Conservation (phyloP, 1,140 invertebrate genomes). For the Zophobas atratus region DNA sequence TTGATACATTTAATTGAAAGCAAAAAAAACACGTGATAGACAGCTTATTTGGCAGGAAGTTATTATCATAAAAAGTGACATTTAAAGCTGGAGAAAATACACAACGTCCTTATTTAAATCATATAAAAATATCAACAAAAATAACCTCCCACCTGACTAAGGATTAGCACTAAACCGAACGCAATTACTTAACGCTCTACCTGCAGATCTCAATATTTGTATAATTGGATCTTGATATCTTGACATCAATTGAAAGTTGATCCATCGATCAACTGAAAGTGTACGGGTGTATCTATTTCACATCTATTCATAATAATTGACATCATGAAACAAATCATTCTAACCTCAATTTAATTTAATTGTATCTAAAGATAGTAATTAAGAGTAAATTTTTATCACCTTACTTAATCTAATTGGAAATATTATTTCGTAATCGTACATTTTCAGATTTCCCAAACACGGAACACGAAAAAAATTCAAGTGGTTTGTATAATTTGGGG, state of each 20-base stretch:
- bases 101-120: too few relatives aligned
- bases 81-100: too few relatives aligned
- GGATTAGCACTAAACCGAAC: background rate
- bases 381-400: constrained; percentile 27
- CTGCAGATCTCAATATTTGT: constrained; percentile 27
- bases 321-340: constrained; percentile 30
- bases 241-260: constrained; percentile 26
- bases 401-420: constrained; percentile 22
- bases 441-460: constrained; percentile 32
- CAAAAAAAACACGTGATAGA: too few relatives aligned
- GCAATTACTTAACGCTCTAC: constrained; percentile 8
- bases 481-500: background rate
- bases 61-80: too few relatives aligned
- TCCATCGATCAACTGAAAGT: constrained; percentile 42
- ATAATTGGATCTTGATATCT: constrained; percentile 34
- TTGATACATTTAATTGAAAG: too few relatives aligned
- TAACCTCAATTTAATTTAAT: constrained; percentile 28
- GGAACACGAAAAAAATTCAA: constrained; percentile 21
- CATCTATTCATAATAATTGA: constrained; percentile 34
- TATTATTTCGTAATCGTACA: constrained; percentile 25
- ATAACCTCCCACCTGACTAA: background rate
- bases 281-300: constrained; percentile 30
- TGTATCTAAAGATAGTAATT: constrained; percentile 16
- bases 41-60: too few relatives aligned
- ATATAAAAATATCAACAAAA: too few relatives aligned